phyloP scores from a whole-genome alignment of 2,113 vertebrate species.

The Corvus hawaiiensis region DNA sequence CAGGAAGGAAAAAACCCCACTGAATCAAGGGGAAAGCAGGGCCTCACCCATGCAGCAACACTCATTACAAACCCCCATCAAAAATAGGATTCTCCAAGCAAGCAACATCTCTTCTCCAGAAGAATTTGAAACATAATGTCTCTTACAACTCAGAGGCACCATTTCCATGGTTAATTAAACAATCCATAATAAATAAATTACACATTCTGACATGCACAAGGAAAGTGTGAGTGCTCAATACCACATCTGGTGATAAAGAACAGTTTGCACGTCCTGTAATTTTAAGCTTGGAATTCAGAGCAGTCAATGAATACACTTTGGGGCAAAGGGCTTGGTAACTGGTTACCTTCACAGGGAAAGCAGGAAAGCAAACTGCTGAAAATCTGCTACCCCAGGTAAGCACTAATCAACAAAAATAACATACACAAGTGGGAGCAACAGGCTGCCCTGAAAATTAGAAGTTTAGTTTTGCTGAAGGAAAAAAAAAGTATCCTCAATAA shows the following conservation, averaged over 20 bases:
- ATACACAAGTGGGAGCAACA: not conserved
- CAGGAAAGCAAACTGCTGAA: not conserved
- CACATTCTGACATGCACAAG: not conserved
- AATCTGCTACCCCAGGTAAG: not conserved
- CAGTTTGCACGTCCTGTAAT: not conserved
- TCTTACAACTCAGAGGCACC: not conserved
- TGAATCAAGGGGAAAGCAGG: not conserved
- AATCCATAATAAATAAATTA: not conserved
- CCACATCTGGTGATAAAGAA: not conserved
- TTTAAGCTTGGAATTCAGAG: not conserved
- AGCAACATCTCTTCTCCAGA: not conserved
- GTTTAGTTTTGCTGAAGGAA: not conserved
- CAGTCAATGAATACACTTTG: not conserved
- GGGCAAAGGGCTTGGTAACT: not conserved
- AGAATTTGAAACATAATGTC: not conserved
- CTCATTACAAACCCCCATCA: not conserved
- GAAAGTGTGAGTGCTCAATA: not conserved
- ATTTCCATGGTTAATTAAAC: not conserved
- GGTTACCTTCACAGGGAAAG: not conserved
- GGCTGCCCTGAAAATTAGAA: not conserved
- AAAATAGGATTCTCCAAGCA: not conserved
- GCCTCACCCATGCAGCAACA: not conserved
- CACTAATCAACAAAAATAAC: not conserved
- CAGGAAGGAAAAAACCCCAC: not conserved
- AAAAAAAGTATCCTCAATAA: not conserved